These are phyloP conservation scores for Campylomormyrus tamandua DNA, from an alignment of 2,113 vertebrate species.

Conservation along the genomic window DNA sequence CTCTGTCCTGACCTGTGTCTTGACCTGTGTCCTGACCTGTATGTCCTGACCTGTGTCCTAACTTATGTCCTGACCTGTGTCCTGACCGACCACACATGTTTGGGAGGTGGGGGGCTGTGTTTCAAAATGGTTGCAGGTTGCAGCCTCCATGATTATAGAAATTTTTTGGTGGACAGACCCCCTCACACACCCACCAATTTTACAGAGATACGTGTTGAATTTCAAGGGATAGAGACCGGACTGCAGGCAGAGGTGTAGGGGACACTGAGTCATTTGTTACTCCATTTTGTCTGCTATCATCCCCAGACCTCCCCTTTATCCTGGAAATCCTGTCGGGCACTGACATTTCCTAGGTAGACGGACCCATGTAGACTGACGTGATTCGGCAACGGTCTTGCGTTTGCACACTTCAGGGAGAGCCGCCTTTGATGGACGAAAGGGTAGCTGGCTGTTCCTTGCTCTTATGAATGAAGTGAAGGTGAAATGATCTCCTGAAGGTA, in stretches of 20 bases:
- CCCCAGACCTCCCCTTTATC: neutral
- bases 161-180: neutral
- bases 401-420: neutral
- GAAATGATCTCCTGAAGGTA: neutral
- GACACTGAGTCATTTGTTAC: neutral
- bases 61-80: too few relatives aligned
- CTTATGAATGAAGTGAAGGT: neutral
- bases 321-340: neutral
- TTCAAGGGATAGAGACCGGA: neutral
- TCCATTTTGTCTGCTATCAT: constrained; percentile 10
- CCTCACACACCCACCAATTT: neutral
- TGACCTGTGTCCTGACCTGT: too few relatives aligned
- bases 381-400: neutral
- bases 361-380: neutral
- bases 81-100: neutral
- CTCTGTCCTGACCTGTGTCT: too few relatives aligned
- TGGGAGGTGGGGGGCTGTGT: neutral
- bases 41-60: too few relatives aligned
- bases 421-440: neutral
- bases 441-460: neutral
- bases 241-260: neutral
- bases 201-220: neutral
- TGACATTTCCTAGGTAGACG: constrained; percentile 9
- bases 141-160: neutral
- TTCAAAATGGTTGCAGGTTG: neutral